Conservation (phyloP, 2,888 invertebrate genomes). For the Aphodius granarius region DNA sequence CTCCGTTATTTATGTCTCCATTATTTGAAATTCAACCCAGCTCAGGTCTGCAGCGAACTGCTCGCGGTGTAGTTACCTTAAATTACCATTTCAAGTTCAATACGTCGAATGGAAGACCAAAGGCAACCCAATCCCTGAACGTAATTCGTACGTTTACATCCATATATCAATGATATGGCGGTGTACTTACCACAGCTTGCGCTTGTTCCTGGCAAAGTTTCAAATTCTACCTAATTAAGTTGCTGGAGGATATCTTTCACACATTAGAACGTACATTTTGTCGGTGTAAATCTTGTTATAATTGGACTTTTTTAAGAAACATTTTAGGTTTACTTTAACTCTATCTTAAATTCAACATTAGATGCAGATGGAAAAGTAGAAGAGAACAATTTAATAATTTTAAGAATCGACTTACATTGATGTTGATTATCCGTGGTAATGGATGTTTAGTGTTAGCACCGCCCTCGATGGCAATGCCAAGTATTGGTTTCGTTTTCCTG, state of each 20-base stretch:
- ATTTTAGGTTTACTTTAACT: not conserved
- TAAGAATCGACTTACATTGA: constrained; percentile 75
- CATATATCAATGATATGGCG: not conserved
- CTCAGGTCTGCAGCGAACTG: not conserved
- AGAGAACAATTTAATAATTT: too few relatives aligned
- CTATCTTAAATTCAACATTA: too few relatives aligned
- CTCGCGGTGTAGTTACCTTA: not conserved
- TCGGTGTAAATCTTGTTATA: too few relatives aligned
- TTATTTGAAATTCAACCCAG: not conserved
- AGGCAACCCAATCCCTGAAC: not conserved
- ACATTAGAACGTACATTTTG: not conserved
- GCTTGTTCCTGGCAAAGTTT: not conserved
- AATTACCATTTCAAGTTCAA: not conserved
- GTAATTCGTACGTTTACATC: not conserved
- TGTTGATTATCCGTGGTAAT: constrained; percentile 92
- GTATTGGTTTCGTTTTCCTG: constrained; percentile 90
- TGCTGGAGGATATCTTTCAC: not conserved
- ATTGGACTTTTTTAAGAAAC: not conserved
- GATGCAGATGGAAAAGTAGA: too few relatives aligned
- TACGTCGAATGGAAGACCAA: not conserved
- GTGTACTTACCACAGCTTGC: not conserved
- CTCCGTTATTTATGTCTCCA: not conserved
- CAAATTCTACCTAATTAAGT: not conserved
- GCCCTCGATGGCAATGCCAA: constrained; percentile 97
- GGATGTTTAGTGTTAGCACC: constrained; percentile 96